Conservation (phyloP, 2,888 invertebrate species). For the Yponomeuta sedellus region DNA sequence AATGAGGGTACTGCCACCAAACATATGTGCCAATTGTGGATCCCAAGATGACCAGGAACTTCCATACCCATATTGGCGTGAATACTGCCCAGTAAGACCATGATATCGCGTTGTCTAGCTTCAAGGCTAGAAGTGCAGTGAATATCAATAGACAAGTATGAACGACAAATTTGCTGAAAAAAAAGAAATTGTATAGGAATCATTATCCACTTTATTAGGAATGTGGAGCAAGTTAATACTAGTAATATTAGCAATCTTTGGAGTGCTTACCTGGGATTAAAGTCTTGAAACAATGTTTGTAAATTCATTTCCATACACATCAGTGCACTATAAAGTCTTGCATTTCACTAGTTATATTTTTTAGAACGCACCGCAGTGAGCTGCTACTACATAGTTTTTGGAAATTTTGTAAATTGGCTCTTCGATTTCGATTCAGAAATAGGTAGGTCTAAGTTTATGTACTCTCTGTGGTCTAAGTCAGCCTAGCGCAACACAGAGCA, state of each 20-base stretch:
- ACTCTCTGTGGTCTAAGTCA: too few relatives aligned
- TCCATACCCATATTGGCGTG: slow-evolving; percentile 98
- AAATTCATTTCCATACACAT: slow-evolving; percentile 85
- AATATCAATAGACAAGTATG: slow-evolving; percentile 95
- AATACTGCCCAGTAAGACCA: slow-evolving; percentile 99
- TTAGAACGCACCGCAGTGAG: not conserved
- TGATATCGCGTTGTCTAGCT: slow-evolving; percentile 90
- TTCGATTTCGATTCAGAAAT: too few relatives aligned
- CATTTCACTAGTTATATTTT: slow-evolving; percentile 36
- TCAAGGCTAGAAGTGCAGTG: slow-evolving; percentile 91
- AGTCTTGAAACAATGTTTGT: slow-evolving; percentile 92
- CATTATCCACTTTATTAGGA: slow-evolving; percentile 13
- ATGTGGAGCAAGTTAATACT: too few relatives aligned
- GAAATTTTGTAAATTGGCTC: too few relatives aligned
- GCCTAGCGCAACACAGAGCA: too few relatives aligned
- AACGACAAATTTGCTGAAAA: slow-evolving; percentile 96
- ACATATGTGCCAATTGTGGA: slow-evolving; percentile 94
- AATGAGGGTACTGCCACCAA: slow-evolving; percentile 97
- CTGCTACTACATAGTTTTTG: too few relatives aligned
- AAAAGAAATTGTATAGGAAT: slow-evolving; percentile 29
- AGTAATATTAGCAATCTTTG: not conserved
- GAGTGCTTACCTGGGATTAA: slow-evolving; percentile 88
- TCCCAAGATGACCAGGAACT: slow-evolving; percentile 91
- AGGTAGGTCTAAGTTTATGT: too few relatives aligned
- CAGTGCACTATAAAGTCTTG: slow-evolving; percentile 34